Percentiles rank a stretch among this genome's conserved stretches.
phyloP scores from a whole-genome alignment of 2,797 vertebrate species.

The Microctenopoma stevenorrisi region DNA sequence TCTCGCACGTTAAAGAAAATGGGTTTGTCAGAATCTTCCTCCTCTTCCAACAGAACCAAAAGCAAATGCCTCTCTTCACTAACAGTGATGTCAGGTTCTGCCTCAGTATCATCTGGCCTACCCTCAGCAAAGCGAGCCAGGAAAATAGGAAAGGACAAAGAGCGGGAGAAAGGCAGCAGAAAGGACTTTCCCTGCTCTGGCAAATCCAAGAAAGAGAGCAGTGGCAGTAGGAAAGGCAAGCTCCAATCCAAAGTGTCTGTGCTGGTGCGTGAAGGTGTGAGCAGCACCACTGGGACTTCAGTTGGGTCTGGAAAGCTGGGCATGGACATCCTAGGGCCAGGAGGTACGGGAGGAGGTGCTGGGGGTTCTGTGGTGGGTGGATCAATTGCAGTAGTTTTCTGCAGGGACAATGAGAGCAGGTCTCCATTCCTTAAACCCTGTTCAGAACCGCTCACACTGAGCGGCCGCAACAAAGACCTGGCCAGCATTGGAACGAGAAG shows the following conservation, averaged over 20 bases:
- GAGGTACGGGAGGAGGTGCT: slow-evolving; percentile 62
- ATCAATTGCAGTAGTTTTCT: slow-evolving; percentile 93
- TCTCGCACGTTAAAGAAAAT: slow-evolving; percentile 73
- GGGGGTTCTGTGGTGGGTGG: slow-evolving; percentile 85
- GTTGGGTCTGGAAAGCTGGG: slow-evolving; percentile 79
- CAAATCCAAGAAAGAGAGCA: slow-evolving; percentile 77
- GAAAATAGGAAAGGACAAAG: slow-evolving; percentile 81
- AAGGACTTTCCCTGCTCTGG: slow-evolving; percentile 71
- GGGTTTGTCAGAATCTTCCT: slow-evolving; percentile 70
- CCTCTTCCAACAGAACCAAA: slow-evolving; percentile 73
- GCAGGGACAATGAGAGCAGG: slow-evolving; percentile 92
- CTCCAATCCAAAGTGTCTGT: slow-evolving; percentile 96
- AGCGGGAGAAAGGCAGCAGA: slow-evolving; percentile 79
- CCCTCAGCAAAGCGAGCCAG: slow-evolving; percentile 68
- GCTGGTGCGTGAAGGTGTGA: slow-evolving; percentile 92
- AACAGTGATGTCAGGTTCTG: slow-evolving; percentile 57
- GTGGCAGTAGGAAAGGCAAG: slow-evolving; percentile 85
- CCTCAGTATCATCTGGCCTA: slow-evolving; percentile 62
- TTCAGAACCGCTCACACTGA: slow-evolving; percentile 80
- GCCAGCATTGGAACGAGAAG: slow-evolving; percentile 71
- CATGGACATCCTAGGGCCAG: slow-evolving; percentile 78
- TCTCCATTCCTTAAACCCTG: slow-evolving; percentile 92
- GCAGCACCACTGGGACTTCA: slow-evolving; percentile 88
- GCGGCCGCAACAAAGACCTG: slow-evolving; percentile 76
- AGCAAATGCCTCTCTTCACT: slow-evolving; percentile 77